Conservation (phyloP, 1,140 invertebrate species). For the Papilio xuthus region DNA sequence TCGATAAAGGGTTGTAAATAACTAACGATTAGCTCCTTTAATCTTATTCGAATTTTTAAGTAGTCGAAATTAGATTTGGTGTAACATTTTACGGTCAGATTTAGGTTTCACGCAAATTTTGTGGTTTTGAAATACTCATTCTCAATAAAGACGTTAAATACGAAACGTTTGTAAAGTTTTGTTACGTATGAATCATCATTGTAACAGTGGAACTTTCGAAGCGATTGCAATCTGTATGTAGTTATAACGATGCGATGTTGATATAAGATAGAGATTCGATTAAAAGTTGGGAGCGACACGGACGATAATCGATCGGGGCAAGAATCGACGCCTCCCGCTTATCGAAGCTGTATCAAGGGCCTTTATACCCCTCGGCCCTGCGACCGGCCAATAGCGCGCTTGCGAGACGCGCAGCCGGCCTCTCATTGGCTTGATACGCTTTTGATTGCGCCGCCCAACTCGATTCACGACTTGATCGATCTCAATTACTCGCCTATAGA, state of each 20-base stretch:
- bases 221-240: neutral
- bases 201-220: neutral
- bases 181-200: neutral
- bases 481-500: slow-evolving; percentile 66
- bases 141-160: neutral
- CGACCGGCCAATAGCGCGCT: slow-evolving; percentile 62
- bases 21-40: slow-evolving; percentile 64
- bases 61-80: slow-evolving; percentile 58
- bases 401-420: slow-evolving; percentile 46
- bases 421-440: slow-evolving; percentile 75
- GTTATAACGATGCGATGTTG: neutral
- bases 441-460: slow-evolving; percentile 79
- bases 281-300: slow-evolving; percentile 46
- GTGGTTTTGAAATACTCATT: neutral
- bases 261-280: slow-evolving; percentile 18
- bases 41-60: slow-evolving; percentile 61
- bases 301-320: slow-evolving; percentile 75
- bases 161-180: neutral
- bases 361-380: slow-evolving; percentile 66
- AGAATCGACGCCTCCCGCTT: slow-evolving; percentile 73
- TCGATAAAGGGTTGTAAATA: slow-evolving; percentile 76
- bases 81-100: slow-evolving; percentile 58
- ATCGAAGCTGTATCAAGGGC: slow-evolving; percentile 78
- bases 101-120: slow-evolving; percentile 44
- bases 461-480: slow-evolving; percentile 77